Evolutionary conservation across 35 echinoderm and acorn worm genomes (phyloP), one percentile per base, ranked within the genome.

Genomic region (Lytechinus pictus): DNA sequence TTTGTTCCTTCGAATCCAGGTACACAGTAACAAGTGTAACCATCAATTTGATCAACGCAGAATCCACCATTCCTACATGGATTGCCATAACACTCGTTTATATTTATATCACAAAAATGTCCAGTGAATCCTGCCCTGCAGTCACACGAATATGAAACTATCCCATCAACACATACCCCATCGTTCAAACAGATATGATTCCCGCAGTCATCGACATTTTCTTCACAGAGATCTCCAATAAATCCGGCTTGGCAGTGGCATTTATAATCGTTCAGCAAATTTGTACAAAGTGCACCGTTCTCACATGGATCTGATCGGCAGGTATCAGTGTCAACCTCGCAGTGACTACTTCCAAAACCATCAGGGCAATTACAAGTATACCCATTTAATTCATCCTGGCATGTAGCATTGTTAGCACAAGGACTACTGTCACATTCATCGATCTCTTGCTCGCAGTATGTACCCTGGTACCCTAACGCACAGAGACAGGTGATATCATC

Each of bases 41-140:
- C 94, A 52, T 95, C 93, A 9, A 93, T 87, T 53, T 52, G 87
- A 27, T 96, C 96, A 44, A 89, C 72, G 28, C 98, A 99, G 3
- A 96, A 97, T 44, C 96, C 96, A 14, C 94, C 98, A 96, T 98
- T 97, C 44, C 93, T 94, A 53, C 98, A 99, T 1, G 98, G 98
- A 53, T 97, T 95, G 52, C 96, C 97, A 8, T 33, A 10, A 95
- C 98, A 99, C 51, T 97, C 95, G 88, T 99, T 94, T 19, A 97
- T 52, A 57, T 57, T 86, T 9, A 54, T 52, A 1, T 53, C 54
- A 33, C 57, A 86, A 3, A 95, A 9, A 6, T 27, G 6, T 6
- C 53, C 72, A 6, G 51, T 1, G 27, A 87, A 95, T 86, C 60
- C 79, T 27, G 16, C 8, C 66, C 10, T 71, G 19, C 94, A 86